phyloP scores from a whole-genome alignment of 1,140 invertebrate species.

The Drosophila miranda region DNA sequence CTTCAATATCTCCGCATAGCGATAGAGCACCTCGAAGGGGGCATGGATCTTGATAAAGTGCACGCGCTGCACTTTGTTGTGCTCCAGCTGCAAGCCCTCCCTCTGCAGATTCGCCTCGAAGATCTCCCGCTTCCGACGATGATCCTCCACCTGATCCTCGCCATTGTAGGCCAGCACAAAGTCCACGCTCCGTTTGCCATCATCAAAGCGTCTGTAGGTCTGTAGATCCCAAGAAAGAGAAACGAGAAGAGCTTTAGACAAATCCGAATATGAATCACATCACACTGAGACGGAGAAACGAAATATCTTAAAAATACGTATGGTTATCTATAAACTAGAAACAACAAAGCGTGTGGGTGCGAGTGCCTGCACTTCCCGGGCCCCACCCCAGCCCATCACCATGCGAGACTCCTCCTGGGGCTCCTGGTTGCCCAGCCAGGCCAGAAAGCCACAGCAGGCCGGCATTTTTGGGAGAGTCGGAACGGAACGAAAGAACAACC shows the following conservation, averaged over 20 bases:
- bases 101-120: slow-evolving; percentile 85
- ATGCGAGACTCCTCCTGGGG: slow-evolving; percentile 6
- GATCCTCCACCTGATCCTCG: slow-evolving; percentile 77
- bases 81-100: slow-evolving; percentile 86
- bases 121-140: slow-evolving; percentile 83
- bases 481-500: slow-evolving; percentile 19
- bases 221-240: slow-evolving; percentile 24
- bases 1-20: slow-evolving; percentile 94
- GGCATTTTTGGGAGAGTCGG: not conserved
- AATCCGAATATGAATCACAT: slow-evolving; percentile 22
- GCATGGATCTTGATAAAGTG: slow-evolving; percentile 90
- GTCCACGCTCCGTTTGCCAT: slow-evolving; percentile 84
- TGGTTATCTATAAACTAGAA: slow-evolving; percentile 20
- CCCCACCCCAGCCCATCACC: slow-evolving; percentile 10
- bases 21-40: slow-evolving; percentile 89
- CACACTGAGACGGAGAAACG: slow-evolving; percentile 1
- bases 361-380: slow-evolving; percentile 28
- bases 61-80: slow-evolving; percentile 85
- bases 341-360: slow-evolving; percentile 60
- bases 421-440: not conserved
- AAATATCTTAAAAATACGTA: slow-evolving; percentile 31
- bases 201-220: slow-evolving; percentile 81
- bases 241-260: not conserved
- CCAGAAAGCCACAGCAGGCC: slow-evolving; percentile 10
- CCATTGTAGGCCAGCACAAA: slow-evolving; percentile 87